Conservation (phyloP, 2,888 invertebrate genomes). For the Carpatolechia fugitivella region DNA sequence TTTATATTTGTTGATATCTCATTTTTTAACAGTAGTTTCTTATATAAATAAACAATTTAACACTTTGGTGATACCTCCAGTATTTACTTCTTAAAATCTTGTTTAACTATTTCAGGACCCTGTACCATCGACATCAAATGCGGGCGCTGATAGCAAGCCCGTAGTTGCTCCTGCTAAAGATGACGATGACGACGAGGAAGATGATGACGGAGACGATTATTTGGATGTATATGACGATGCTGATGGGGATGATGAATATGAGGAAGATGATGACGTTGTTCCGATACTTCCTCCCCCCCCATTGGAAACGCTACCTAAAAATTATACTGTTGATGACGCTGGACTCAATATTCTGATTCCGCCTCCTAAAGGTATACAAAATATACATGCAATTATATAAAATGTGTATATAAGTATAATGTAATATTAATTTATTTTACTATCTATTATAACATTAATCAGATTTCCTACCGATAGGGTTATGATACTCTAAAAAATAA, state of each 20-base stretch:
- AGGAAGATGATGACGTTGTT: constrained; percentile 14
- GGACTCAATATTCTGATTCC: constrained; percentile 49
- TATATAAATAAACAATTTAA: too few species aligned
- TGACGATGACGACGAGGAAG: constrained; percentile 8
- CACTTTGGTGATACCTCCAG: too few species aligned
- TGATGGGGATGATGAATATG: constrained; percentile 3
- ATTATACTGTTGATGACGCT: constrained; percentile 54
- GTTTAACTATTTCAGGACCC: constrained; percentile 48
- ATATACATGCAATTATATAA: too few species aligned
- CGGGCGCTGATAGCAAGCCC: constrained; percentile 9
- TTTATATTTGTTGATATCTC: too few species aligned
- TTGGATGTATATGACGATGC: not conserved
- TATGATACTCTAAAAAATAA: too few species aligned
- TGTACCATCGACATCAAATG: constrained; percentile 58
- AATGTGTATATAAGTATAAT: too few species aligned
- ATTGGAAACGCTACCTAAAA: constrained; percentile 62
- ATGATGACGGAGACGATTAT: constrained; percentile 11
- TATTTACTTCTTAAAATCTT: not conserved
- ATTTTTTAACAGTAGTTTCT: too few species aligned
- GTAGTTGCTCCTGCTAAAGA: not conserved
- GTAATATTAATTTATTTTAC: too few species aligned
- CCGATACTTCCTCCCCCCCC: constrained; percentile 29
- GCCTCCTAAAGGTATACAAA: constrained; percentile 51
- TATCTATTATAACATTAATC: too few species aligned
- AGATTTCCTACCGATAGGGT: too few species aligned